Evolutionary conservation across 1,140 invertebrate genomes (phyloP), one percentile per base, ranked within the genome.

Genomic region (Drosophila malerkotliana): DNA sequence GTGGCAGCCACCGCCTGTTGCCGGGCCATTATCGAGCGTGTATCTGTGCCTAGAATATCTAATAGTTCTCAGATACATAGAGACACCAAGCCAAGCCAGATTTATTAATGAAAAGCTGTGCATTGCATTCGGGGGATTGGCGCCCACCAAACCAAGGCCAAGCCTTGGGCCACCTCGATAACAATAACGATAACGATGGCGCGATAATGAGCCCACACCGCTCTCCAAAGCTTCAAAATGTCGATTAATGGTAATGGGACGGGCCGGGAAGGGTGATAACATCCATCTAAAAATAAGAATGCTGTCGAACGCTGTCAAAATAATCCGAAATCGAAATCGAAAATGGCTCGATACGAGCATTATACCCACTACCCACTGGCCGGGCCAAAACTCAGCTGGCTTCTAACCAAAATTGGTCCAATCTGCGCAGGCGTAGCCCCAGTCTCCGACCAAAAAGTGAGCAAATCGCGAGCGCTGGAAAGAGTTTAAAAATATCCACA

Each of bases 101-200:
- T 85, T 81, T 85, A 84, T 84, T 84, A 81, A 84, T 85, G 81
- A 81, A 37, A 84, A 85, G n/a, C 32, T 14, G 14, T 63, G 63
- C 69, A 41, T 51, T 77, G 69, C 37, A 49, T 15, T 12, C 18
- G 24, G 39, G 60, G 79, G 61, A 49, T 79, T 71, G 78, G 66
- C 47, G 37, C 30, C 59, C 24, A 14, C 34, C 44, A 55, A 12
- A 41, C 10, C 14, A 24, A 2, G 18, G 34, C 63, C 63, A 64
- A 64, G 49, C 67, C 67, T 32, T 49, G 52, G 10, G 15, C 21
- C 14, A 34, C 26, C 8, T 30, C 37, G 47, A 57, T 12, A 30
- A 24, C 59, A 52, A 74, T 74, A 74, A 53, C 67, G 56, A 55
- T 73, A 61, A 49, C 9, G 49, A 60, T 37, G 9, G 4, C 9